Conservation (phyloP, 2,797 vertebrate genomes). For the Smutsia temminckii region DNA sequence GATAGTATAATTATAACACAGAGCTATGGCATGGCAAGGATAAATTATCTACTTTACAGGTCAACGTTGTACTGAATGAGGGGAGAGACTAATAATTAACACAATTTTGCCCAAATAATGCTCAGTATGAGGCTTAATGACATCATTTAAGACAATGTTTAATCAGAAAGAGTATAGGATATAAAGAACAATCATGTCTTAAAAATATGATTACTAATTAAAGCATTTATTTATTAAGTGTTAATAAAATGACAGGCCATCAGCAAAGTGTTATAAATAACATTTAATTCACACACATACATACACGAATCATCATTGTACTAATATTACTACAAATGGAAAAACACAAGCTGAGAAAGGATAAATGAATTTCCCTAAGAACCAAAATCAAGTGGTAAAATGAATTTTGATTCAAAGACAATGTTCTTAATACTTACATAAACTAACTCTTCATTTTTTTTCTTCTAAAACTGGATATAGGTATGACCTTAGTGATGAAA, state of each 20-base stretch:
- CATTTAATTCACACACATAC: background rate
- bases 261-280: background rate
- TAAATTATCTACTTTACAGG: background rate
- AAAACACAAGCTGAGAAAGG: background rate
- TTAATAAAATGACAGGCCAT: background rate
- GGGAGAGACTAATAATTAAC: background rate
- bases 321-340: background rate
- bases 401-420: background rate
- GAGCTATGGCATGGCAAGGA: background rate
- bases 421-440: background rate
- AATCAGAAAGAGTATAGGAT: background rate
- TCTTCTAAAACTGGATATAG: background rate
- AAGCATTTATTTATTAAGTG: background rate
- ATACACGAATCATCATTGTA: background rate
- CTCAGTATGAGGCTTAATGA: background rate
- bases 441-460: background rate
- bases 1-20: constrained; percentile 41
- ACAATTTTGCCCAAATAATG: background rate
- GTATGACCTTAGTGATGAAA: background rate
- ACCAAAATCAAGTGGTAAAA: background rate
- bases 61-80: background rate
- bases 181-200: background rate
- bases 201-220: background rate
- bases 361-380: background rate
- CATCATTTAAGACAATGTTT: background rate